Percentiles rank a stretch among this genome's conserved stretches.
Evolutionary conservation across 2,888 invertebrate genomes (phyloP).

Genomic region (Dermolepida albohirtum): DNA sequence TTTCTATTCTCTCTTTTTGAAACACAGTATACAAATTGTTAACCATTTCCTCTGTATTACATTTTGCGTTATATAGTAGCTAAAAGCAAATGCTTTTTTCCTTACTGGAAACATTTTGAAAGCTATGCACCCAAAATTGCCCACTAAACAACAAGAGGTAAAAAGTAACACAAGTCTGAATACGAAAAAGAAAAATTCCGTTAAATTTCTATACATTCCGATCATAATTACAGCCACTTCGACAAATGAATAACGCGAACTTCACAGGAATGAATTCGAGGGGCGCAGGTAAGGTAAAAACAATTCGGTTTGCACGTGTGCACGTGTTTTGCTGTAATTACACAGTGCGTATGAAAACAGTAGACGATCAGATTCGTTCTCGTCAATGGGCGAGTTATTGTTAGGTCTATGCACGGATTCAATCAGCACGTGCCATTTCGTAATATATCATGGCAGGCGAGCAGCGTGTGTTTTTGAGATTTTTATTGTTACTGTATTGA

Average conservation of each 20-base stretch:
- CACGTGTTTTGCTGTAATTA: constrained; percentile 46
- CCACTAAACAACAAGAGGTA: too few relatives aligned
- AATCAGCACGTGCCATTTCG: constrained; percentile 48
- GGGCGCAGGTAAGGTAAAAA: constrained; percentile 43
- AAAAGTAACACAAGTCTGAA: too few relatives aligned
- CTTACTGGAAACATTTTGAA: too few relatives aligned
- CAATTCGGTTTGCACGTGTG: constrained; percentile 47
- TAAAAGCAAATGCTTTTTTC: too few relatives aligned
- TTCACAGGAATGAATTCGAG: constrained; percentile 14
- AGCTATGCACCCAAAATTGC: too few relatives aligned
- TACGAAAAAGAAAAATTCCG: too few relatives aligned
- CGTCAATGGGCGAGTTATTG: constrained; percentile 41
- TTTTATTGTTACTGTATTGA: constrained; percentile 41
- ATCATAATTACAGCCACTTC: not conserved
- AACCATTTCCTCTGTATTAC: too few relatives aligned
- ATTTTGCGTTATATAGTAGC: too few relatives aligned
- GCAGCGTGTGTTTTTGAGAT: constrained; percentile 28
- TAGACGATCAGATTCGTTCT: constrained; percentile 42
- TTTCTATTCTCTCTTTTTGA: too few relatives aligned
- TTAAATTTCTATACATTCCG: not conserved
- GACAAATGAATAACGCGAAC: constrained; percentile 15
- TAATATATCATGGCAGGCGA: constrained; percentile 37
- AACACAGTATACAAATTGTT: too few relatives aligned
- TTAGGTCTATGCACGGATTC: constrained; percentile 44
- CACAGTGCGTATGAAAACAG: constrained; percentile 44